phyloP scores from a whole-genome alignment of 1,140 invertebrate genomes.

The Teleogryllus occipitalis region DNA sequence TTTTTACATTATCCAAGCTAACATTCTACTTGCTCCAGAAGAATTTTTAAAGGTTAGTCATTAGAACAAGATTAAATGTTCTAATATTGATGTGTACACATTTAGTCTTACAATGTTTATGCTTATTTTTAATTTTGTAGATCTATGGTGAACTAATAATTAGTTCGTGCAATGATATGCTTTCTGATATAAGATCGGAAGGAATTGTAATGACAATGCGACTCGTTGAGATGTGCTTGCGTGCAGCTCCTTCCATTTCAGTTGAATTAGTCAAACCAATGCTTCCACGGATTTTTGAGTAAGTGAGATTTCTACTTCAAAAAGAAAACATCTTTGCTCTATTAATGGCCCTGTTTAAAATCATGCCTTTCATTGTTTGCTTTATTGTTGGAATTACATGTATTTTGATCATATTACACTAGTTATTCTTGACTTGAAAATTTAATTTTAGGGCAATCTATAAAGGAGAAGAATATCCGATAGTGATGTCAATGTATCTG shows the following conservation, averaged over 20 bases:
- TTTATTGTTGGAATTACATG: not conserved
- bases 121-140: conserved; percentile 29
- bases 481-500: conserved; percentile 67
- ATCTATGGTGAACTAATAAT: conserved; percentile 56
- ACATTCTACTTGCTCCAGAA: conserved; percentile 71
- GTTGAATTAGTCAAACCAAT: conserved; percentile 56
- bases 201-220: conserved; percentile 65
- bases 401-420: too few species aligned
- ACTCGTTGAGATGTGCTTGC: conserved; percentile 62
- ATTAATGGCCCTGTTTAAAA: too few species aligned
- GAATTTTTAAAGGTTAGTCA: conserved; percentile 59
- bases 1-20: conserved; percentile 72
- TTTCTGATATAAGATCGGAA: conserved; percentile 70
- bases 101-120: not conserved
- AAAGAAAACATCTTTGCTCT: conserved; percentile 19
- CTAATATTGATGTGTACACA: conserved; percentile 2
- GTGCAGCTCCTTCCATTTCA: conserved; percentile 52
- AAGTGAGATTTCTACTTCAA: conserved; percentile 23
- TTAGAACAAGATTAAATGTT: not conserved
- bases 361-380: too few species aligned
- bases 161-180: conserved; percentile 53
- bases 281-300: conserved; percentile 57
- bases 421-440: too few species aligned
- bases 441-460: conserved; percentile 46
- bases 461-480: conserved; percentile 55